Evolutionary conservation across 2,113 vertebrate genomes (phyloP).

Genomic region (Megaceryle maxima): DNA sequence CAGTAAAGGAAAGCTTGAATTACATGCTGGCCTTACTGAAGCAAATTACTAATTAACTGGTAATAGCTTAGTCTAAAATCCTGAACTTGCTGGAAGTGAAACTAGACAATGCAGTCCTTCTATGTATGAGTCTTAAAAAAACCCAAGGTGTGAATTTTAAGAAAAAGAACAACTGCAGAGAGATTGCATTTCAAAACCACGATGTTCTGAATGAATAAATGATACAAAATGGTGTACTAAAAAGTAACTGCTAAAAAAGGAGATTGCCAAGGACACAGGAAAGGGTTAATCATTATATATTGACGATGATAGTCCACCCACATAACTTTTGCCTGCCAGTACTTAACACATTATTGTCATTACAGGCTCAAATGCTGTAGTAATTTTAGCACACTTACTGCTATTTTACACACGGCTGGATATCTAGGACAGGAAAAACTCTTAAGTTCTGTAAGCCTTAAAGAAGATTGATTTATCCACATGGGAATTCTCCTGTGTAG

Average conservation of each 20-base stretch:
- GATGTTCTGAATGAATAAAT: neutral
- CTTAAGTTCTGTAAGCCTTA: constrained; percentile 40
- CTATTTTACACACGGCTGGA: constrained; percentile 77
- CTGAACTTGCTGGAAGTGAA: neutral
- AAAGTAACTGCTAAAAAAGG: neutral
- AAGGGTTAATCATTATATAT: constrained; percentile 7
- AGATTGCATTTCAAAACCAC: neutral
- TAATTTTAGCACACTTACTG: constrained; percentile 69
- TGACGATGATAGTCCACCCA: neutral
- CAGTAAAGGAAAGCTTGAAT: neutral
- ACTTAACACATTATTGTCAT: neutral
- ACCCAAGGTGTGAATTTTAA: neutral
- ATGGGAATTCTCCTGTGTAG: neutral
- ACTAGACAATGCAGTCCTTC: neutral
- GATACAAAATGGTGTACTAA: neutral
- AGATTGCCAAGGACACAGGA: neutral
- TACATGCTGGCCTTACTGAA: neutral
- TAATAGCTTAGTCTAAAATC: neutral
- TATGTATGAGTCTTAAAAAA: neutral
- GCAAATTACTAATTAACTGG: neutral
- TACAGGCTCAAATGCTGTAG: constrained; percentile 49
- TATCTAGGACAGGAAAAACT: constrained; percentile 78
- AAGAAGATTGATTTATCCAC: constrained; percentile 4
- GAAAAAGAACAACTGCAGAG: neutral
- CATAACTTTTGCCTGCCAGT: neutral